phyloP scores from a whole-genome alignment of 1,140 invertebrate genomes.

The Copidosoma floridanum region DNA sequence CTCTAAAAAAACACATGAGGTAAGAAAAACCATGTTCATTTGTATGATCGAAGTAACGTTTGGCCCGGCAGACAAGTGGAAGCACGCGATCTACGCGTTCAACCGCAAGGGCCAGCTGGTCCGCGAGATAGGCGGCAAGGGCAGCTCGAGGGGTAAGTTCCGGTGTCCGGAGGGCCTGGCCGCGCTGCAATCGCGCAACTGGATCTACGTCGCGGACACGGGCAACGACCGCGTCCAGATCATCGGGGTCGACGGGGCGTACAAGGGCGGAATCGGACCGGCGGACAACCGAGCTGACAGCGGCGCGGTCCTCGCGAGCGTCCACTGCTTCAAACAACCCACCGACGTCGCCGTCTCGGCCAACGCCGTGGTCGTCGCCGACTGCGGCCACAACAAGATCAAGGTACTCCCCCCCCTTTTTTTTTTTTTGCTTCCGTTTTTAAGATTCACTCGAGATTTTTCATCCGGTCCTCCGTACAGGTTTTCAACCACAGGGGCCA shows the following conservation, averaged over 20 bases:
- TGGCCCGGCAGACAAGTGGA: slow-evolving; percentile 74
- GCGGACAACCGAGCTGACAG: slow-evolving; percentile 6
- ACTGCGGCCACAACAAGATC: slow-evolving; percentile 67
- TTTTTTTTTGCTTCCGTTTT: too few relatives aligned
- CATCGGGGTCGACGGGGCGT: slow-evolving; percentile 26
- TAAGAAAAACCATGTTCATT: too few relatives aligned
- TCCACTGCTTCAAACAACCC: slow-evolving; percentile 65
- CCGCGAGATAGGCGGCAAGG: slow-evolving; percentile 61
- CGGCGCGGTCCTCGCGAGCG: not conserved
- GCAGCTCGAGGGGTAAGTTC: slow-evolving; percentile 61
- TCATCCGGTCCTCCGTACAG: slow-evolving; percentile 25
- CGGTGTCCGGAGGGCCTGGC: slow-evolving; percentile 73
- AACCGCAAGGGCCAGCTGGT: slow-evolving; percentile 63
- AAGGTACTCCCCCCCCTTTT: slow-evolving; percentile 50
- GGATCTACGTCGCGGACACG: slow-evolving; percentile 74
- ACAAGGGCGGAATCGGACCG: slow-evolving; percentile 29
- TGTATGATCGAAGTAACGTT: too few relatives aligned
- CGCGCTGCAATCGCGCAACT: slow-evolving; percentile 58
- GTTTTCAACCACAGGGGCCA: slow-evolving; percentile 57
- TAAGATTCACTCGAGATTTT: too few relatives aligned
- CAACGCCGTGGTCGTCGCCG: slow-evolving; percentile 60
- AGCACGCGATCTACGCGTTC: slow-evolving; percentile 75
- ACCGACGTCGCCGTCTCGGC: slow-evolving; percentile 65
- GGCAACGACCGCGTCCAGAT: slow-evolving; percentile 69
- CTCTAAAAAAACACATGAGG: too few relatives aligned